A percentile compares a stretch with the other conserved stretches of the same genome.
These are phyloP conservation scores for Notarius quadriscutis DNA, from an alignment of 2,113 vertebrate genomes.

Conservation along the genomic window DNA sequence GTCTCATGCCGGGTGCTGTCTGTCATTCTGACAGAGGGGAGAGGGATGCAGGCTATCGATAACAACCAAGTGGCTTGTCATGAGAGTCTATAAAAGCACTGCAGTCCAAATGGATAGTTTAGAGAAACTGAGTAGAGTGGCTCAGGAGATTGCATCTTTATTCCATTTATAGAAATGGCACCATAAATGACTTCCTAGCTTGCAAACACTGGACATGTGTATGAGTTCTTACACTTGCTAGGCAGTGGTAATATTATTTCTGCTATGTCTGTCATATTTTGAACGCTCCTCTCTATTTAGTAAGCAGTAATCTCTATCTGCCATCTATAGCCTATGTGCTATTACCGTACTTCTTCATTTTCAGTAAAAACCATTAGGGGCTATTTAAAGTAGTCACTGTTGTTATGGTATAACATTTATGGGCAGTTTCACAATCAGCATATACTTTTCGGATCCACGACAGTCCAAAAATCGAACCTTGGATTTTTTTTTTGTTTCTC, in stretches of 20 bases:
- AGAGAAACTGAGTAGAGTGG: slow-evolving; percentile 41
- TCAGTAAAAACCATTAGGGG: background rate
- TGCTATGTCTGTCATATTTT: background rate
- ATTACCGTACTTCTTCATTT: background rate
- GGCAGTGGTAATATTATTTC: background rate
- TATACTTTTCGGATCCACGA: too few species aligned
- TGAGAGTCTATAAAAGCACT: slow-evolving; percentile 66
- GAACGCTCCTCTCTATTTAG: background rate
- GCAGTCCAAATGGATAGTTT: slow-evolving; percentile 67
- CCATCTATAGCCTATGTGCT: background rate
- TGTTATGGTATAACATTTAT: too few species aligned
- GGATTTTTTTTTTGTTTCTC: too few species aligned
- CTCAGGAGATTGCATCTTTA: background rate
- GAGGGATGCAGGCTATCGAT: slow-evolving; percentile 63
- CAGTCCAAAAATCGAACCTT: too few species aligned
- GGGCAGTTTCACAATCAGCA: too few species aligned
- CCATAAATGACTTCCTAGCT: background rate
- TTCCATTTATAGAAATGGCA: background rate
- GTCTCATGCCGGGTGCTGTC: slow-evolving; percentile 50
- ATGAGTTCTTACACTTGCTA: background rate
- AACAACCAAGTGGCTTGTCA: slow-evolving; percentile 68
- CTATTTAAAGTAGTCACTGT: too few species aligned
- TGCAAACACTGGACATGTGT: background rate
- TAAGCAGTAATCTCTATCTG: background rate
- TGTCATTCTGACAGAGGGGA: slow-evolving; percentile 67